Conservation (phyloP, 2,113 vertebrate genomes). For the Microtus montanus region DNA sequence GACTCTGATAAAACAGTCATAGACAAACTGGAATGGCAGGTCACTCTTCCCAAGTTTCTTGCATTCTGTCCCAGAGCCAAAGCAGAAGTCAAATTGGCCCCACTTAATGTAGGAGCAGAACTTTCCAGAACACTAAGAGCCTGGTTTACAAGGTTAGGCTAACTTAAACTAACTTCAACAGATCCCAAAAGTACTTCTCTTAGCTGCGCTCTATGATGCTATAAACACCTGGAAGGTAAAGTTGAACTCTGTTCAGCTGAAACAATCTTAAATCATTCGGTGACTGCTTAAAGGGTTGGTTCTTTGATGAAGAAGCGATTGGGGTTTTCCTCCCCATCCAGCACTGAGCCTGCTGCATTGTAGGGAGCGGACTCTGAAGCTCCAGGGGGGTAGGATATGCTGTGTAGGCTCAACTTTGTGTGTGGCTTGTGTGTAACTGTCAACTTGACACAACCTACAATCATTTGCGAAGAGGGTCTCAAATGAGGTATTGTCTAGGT, state of each 20-base stretch:
- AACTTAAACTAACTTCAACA: neutral
- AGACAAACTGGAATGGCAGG: neutral
- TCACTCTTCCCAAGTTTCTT: neutral
- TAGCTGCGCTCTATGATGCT: neutral
- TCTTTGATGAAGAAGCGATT: neutral
- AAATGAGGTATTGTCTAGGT: neutral
- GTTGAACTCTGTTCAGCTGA: neutral
- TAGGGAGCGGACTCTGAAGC: neutral
- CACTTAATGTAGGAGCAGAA: neutral
- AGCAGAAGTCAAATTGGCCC: neutral
- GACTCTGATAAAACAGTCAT: neutral
- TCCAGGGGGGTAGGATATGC: accelerated
- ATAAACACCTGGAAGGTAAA: slow-evolving; percentile 4
- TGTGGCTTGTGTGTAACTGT: neutral
- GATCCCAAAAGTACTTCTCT: neutral
- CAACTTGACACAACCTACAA: neutral
- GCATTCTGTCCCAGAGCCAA: neutral
- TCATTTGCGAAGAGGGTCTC: neutral
- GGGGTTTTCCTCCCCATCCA: neutral
- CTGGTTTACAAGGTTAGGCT: neutral
- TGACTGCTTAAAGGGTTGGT: neutral
- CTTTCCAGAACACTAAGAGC: neutral
- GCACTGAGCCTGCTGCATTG: accelerated
- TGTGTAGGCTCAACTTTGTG: no score
- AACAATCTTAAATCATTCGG: neutral